phyloP scores from a whole-genome alignment of 2,113 vertebrate species.

The Galemys pyrenaicus region DNA sequence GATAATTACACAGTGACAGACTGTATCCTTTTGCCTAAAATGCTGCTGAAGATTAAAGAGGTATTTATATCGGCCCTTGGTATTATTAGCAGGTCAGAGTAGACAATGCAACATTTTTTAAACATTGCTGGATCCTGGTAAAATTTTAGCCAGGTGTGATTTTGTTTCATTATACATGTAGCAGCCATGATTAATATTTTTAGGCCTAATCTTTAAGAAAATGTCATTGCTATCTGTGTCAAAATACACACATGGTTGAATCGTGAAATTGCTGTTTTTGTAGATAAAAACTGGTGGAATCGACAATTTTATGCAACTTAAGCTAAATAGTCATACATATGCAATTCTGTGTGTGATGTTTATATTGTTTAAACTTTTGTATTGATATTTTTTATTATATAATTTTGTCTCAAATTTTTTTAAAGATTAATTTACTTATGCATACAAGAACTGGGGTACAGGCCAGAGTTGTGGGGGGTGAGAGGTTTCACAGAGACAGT shows the following conservation, averaged over 20 bases:
- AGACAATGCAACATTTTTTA: neutral
- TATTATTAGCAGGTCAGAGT: neutral
- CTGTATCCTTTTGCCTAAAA: slow-evolving; percentile 37
- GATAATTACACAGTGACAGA: neutral
- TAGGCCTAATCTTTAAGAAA: neutral
- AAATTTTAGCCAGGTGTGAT: neutral
- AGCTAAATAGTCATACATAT: neutral
- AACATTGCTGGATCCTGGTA: neutral
- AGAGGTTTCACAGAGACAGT: too few relatives aligned
- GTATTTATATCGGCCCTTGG: neutral
- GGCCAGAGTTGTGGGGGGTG: too few relatives aligned
- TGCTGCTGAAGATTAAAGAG: slow-evolving; percentile 13
- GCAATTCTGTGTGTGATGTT: neutral
- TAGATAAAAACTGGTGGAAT: neutral
- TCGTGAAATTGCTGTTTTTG: neutral
- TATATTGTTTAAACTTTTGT: neutral
- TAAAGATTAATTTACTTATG: too few relatives aligned
- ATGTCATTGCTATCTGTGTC: neutral
- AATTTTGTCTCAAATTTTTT: slow-evolving; percentile 21
- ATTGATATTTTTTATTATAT: neutral
- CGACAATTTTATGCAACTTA: neutral
- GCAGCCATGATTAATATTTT: neutral
- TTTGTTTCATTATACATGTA: neutral
- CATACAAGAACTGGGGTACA: too few relatives aligned
- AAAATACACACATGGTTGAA: neutral